These are phyloP conservation scores for Oenanthe melanoleuca DNA, from an alignment of 2,113 vertebrate genomes.

Conservation along the genomic window DNA sequence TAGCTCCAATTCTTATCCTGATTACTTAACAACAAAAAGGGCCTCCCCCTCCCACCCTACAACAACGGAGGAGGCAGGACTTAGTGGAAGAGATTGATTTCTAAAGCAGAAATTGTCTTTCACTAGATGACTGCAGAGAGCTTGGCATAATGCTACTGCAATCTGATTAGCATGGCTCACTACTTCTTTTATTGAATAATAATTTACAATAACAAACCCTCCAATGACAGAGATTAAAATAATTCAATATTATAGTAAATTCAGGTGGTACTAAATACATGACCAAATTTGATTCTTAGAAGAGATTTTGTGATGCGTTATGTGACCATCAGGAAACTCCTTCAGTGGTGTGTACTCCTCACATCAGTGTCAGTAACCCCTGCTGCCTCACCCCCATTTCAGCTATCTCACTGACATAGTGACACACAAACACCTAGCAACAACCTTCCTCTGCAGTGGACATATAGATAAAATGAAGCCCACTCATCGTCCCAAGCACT, in stretches of 20 bases:
- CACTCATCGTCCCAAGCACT: neutral
- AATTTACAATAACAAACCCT: constrained; percentile 17
- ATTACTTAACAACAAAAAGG: neutral
- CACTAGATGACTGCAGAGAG: neutral
- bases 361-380: neutral
- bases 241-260: neutral
- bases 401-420: accelerated
- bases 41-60: neutral
- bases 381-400: neutral
- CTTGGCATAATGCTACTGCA: neutral
- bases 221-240: constrained; percentile 11
- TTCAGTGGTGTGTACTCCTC: neutral
- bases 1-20: neutral
- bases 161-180: constrained; percentile 2
- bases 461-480: neutral
- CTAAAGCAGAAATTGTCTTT: neutral
- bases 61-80: neutral
- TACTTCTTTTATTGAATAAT: constrained; percentile 26
- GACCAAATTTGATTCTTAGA: neutral
- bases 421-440: neutral
- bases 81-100: neutral
- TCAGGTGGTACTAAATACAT: neutral
- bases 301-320: neutral
- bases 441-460: neutral
- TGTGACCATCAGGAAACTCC: neutral